Evolutionary conservation across 1,140 invertebrate species (phyloP), one percentile per base, ranked within the genome.

Genomic region (Pantala flavescens): DNA sequence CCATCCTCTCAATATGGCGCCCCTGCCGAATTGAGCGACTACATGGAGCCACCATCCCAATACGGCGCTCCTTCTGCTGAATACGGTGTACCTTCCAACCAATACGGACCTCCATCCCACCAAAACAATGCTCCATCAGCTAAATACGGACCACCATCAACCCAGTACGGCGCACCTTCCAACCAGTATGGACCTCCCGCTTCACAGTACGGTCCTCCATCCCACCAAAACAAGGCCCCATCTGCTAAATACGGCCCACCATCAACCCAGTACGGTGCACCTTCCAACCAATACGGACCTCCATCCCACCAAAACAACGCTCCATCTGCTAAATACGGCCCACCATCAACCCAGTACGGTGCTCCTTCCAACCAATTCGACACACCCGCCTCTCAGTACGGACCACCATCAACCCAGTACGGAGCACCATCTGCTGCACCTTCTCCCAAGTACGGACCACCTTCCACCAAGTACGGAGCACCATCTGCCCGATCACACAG

Each of bases 31-130:
- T 3, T 63, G 1, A 16, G n/a, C 1, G 49, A 63, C 49, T 63
- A 63, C 49, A 63, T 63, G 49, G n/a, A 21, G 5, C 49, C 49
- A 21, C 49, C 49, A 1, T 5, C 63, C 63, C 2, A n/a, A n/a
- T 70, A 70, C 11, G 11, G 11, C 63, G 81, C 73, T 77, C 78
- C 9, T 79, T 79, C 74, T 80, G 81, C 78, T 78, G 82, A 75
- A 74, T 81, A 82, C 74, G 80, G 81, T 28, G 74, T 78, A 24
- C 78, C 78, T 3, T 70, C 63, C 63, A 23, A 70, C 63, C 23
- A n/a, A 23, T 70, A 70, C 11, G 63, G 63, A n/a, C 63, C 63
- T 70, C 63, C 63, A 14, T n/a, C 28, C 3, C 28, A 36, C 9
- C n/a, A n/a, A 2, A 70, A 70, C 11, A 63, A 70, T 23, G 63